phyloP scores from a whole-genome alignment of 2,113 vertebrate genomes.

The Ptychochromis oligacanthus region DNA sequence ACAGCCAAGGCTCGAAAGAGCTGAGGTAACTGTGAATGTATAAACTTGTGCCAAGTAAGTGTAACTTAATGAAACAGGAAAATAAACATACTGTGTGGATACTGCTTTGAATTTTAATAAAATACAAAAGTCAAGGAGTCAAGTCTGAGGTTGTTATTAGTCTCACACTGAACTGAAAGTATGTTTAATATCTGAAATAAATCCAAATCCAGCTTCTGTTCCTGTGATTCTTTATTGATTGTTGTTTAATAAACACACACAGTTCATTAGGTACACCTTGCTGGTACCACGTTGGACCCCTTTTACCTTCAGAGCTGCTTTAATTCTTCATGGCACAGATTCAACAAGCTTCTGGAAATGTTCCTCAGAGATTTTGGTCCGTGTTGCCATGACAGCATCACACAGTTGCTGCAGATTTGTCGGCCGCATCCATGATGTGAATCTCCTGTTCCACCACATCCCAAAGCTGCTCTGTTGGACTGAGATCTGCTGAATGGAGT shows the following conservation, averaged over 20 bases:
- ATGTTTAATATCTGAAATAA: background rate
- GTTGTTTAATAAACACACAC: background rate
- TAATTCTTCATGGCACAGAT: too few relatives aligned
- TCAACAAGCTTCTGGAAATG: too few relatives aligned
- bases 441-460: rapidly evolving
- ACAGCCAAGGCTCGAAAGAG: background rate
- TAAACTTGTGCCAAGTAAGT: too few relatives aligned
- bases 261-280: background rate
- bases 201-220: background rate
- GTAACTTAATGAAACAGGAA: background rate
- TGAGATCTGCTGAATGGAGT: background rate
- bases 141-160: background rate
- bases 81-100: too few relatives aligned
- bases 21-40: background rate
- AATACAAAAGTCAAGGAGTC: too few relatives aligned
- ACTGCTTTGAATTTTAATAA: background rate
- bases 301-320: too few relatives aligned
- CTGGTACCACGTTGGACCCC: rapidly evolving
- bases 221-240: background rate
- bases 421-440: too few relatives aligned
- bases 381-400: too few relatives aligned
- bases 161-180: background rate
- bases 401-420: too few relatives aligned
- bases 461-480: background rate
- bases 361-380: too few relatives aligned